Conservation (phyloP, 2,113 vertebrate genomes). For the Cyphomyrus plagiostoma region DNA sequence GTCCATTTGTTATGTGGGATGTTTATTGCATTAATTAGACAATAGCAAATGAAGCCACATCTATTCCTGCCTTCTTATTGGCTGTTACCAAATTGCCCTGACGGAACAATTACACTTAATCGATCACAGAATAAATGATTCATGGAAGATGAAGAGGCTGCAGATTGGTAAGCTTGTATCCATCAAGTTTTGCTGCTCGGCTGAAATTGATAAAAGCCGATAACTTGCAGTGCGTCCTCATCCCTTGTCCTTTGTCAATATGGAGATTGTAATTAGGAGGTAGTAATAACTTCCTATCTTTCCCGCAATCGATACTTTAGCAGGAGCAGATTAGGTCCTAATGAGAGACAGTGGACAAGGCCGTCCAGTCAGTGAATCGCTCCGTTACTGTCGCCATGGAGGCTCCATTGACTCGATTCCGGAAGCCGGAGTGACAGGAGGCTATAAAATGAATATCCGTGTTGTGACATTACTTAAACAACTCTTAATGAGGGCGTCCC, state of each 20-base stretch:
- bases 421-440: conserved; percentile 46
- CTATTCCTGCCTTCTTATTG: conserved; percentile 86
- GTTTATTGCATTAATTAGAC: conserved; percentile 98
- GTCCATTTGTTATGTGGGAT: conserved; percentile 82
- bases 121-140: conserved; percentile 98
- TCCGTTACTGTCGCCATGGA: conserved; percentile 70
- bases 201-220: conserved; percentile 90
- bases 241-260: conserved; percentile 81
- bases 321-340: conserved; percentile 72
- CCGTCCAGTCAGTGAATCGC: conserved; percentile 52
- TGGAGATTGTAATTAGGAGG: conserved; percentile 82
- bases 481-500: conserved; percentile 47
- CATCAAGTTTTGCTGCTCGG: conserved; percentile 78
- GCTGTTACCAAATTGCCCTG: conserved; percentile 85
- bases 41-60: conserved; percentile 88
- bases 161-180: conserved; percentile 82
- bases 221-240: conserved; percentile 73
- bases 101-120: conserved; percentile 95
- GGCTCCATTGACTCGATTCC: conserved; percentile 64
- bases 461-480: conserved; percentile 41
- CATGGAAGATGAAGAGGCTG: conserved; percentile 93
- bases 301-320: conserved; percentile 85
- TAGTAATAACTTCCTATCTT: conserved; percentile 87
- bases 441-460: conserved; percentile 40
- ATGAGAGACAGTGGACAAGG: conserved; percentile 59